Conservation (phyloP, 1,140 invertebrate genomes). For the Zaprionus lachaisei region DNA sequence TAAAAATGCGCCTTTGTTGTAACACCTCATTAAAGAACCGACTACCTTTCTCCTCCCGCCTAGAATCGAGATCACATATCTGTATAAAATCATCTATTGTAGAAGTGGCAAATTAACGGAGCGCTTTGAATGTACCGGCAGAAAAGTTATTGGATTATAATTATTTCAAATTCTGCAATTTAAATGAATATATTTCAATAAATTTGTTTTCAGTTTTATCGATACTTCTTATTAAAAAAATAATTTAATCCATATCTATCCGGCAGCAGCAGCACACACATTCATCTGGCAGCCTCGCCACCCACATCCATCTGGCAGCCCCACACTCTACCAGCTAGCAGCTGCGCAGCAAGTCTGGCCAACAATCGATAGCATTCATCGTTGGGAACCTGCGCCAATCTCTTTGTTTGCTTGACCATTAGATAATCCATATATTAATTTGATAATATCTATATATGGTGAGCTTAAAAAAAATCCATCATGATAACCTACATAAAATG, state of each 20-base stretch:
- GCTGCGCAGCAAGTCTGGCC: too few relatives aligned
- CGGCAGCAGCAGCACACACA: too few relatives aligned
- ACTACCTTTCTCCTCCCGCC: not conserved
- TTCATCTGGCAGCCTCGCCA: too few relatives aligned
- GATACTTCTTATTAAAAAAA: not conserved
- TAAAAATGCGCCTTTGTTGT: conserved; percentile 53
- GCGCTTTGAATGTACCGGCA: not conserved
- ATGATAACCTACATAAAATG: not conserved
- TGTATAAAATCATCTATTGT: not conserved
- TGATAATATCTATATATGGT: not conserved
- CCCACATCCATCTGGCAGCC: not conserved
- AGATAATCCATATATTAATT: not conserved
- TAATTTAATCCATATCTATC: not conserved
- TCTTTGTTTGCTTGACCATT: not conserved
- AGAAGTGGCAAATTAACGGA: not conserved
- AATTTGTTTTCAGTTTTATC: not conserved
- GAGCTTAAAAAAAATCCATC: not conserved
- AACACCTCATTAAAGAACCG: conserved; percentile 57
- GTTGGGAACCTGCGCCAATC: too few relatives aligned
- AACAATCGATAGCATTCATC: not conserved
- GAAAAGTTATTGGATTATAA: not conserved
- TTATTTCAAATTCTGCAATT: conserved; percentile 4
- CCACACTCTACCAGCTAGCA: not conserved
- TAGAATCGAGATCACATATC: not conserved
- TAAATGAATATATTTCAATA: not conserved